Percentiles rank a stretch among this genome's conserved stretches.
These are phyloP conservation scores for Chaetorhynchus papuensis DNA, from an alignment of 2,113 vertebrate species.

Conservation along the genomic window DNA sequence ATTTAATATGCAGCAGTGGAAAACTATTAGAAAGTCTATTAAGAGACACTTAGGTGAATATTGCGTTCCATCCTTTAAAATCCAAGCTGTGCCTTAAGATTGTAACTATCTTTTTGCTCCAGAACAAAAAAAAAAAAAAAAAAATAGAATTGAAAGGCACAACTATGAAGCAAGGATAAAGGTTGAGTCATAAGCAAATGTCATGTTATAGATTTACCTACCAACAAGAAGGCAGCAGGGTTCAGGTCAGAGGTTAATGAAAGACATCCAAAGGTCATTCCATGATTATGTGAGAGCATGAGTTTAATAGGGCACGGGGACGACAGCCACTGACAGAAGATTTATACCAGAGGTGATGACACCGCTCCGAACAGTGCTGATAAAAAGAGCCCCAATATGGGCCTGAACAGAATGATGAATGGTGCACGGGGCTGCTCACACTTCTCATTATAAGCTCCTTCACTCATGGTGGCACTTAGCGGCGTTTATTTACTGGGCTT, in stretches of 20 bases:
- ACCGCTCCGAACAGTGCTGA: conserved; percentile 90
- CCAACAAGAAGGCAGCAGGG: conserved; percentile 78
- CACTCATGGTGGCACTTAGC: conserved; percentile 83
- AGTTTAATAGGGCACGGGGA: conserved; percentile 84
- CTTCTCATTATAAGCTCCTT: conserved; percentile 86
- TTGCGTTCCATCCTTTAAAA: conserved; percentile 70
- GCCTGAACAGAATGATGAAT: conserved; percentile 89
- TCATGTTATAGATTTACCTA: conserved; percentile 83
- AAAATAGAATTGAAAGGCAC: conserved; percentile 49
- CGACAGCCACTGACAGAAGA: conserved; percentile 85
- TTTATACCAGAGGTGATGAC: conserved; percentile 91
- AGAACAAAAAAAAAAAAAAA: conserved; percentile 31
- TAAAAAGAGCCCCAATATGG: conserved; percentile 88
- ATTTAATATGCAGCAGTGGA: background rate
- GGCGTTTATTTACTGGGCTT: conserved; percentile 74
- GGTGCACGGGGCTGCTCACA: conserved; percentile 81
- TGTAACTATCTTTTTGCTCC: conserved; percentile 66
- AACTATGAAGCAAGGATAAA: conserved; percentile 76
- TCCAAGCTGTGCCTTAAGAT: conserved; percentile 56
- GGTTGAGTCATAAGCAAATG: conserved; percentile 78
- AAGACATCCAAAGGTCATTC: conserved; percentile 87
- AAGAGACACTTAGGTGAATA: conserved; percentile 45
- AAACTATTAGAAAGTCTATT: conserved; percentile 48
- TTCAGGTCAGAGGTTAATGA: conserved; percentile 93
- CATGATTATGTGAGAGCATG: conserved; percentile 84